Percentiles rank a stretch among this genome's conserved stretches.
These are phyloP conservation scores for Podiceps cristatus DNA, from an alignment of 2,113 vertebrate species.

Conservation along the genomic window DNA sequence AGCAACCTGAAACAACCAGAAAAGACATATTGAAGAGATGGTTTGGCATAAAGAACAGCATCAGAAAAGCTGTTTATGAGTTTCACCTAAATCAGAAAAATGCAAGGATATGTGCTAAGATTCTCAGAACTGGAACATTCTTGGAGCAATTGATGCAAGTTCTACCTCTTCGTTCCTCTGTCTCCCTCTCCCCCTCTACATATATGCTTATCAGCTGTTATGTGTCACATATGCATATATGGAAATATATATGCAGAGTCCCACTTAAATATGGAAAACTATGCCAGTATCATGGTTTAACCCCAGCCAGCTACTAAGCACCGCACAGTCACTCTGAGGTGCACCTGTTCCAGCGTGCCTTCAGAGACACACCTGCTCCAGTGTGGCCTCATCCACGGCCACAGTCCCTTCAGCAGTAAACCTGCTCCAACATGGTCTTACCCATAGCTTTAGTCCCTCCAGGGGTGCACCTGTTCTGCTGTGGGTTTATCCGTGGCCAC, in stretches of 20 bases:
- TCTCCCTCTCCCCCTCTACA: neutral
- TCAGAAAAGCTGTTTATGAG: fast-evolving
- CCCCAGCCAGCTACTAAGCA: too few species aligned
- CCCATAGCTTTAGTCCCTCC: too few species aligned
- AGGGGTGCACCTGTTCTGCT: too few species aligned
- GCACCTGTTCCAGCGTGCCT: too few species aligned
- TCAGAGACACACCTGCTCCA: too few species aligned
- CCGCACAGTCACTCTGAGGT: too few species aligned
- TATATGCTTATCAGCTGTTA: neutral
- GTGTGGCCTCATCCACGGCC: too few species aligned
- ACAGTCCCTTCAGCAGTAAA: too few species aligned
- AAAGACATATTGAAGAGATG: neutral
- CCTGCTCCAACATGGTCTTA: too few species aligned
- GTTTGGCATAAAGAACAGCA: neutral
- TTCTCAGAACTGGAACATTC: neutral
- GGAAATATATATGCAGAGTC: neutral
- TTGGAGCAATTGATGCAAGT: neutral
- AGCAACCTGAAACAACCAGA: neutral
- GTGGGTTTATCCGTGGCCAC: too few species aligned
- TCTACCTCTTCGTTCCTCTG: neutral
- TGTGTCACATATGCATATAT: neutral
- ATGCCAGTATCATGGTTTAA: neutral
- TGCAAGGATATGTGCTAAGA: neutral
- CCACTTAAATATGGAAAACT: neutral
- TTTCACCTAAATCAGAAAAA: neutral